Conservation (phyloP, 2,888 invertebrate genomes). For the Ptycholaimellus sp. region DNA sequence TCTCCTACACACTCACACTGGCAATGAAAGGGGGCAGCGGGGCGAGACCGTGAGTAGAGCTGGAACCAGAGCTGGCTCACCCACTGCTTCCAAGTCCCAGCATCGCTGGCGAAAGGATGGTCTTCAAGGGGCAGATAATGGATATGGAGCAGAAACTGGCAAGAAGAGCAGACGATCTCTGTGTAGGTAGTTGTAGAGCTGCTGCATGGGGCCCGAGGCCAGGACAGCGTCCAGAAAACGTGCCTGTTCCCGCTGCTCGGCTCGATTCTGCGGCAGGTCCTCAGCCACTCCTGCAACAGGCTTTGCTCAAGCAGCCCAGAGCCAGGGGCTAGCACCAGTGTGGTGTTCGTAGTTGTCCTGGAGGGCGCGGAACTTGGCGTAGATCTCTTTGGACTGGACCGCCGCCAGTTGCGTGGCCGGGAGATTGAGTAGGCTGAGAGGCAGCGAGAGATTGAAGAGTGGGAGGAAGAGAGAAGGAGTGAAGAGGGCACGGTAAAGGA, state of each 20-base stretch:
- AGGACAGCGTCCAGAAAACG: constrained; percentile 52
- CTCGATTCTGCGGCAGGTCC: constrained; percentile 27
- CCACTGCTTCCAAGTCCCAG: constrained; percentile 19
- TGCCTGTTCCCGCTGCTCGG: constrained; percentile 53
- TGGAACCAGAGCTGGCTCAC: constrained; percentile 35
- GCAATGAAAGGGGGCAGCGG: too few relatives aligned
- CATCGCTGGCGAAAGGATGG: constrained; percentile 3
- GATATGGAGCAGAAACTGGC: not conserved
- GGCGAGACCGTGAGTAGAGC: constrained; percentile 53
- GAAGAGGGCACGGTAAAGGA: too few relatives aligned
- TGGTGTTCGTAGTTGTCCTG: constrained; percentile 63
- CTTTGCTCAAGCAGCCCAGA: not conserved
- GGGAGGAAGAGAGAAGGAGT: too few relatives aligned
- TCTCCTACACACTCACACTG: too few relatives aligned
- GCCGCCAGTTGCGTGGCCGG: too few relatives aligned
- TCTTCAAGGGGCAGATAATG: not conserved
- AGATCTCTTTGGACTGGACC: constrained; percentile 39
- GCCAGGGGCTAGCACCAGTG: constrained; percentile 18
- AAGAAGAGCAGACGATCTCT: constrained; percentile 9
- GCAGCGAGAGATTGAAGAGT: too few relatives aligned
- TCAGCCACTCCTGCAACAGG: constrained; percentile 41
- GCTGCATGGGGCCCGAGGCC: constrained; percentile 48
- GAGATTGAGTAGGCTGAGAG: too few relatives aligned
- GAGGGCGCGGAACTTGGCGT: constrained; percentile 45
- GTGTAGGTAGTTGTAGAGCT: constrained; percentile 42